Base-by-base conservation (phyloP, 2,113 vertebrate genomes). In the Colossoma macropomum region DNA sequence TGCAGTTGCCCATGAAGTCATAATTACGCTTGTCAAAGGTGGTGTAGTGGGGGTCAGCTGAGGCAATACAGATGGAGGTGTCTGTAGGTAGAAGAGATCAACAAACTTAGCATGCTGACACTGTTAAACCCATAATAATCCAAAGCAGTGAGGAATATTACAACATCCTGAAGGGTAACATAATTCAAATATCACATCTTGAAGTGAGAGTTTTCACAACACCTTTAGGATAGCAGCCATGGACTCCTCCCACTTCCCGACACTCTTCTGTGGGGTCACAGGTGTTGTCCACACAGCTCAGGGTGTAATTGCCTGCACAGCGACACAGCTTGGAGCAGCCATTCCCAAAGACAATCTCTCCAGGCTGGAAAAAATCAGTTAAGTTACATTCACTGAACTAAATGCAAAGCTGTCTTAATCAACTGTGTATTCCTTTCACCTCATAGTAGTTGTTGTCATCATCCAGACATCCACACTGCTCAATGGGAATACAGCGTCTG, bases 21-120 rank as follows among this genome's bases (percentile, higher is more conserved):
- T 60, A 60, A 60, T 25, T 23, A 7, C 56, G 56, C 56, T 60
- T 60, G n/a, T 97, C 96, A 60, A 96, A 97, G 0, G 95, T 97
- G 79, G 82, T 93, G 81, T 96, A 96, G 70, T 97, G 96, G 5
- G 96, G 96, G 87, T 97, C 96, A 30, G 96, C 96, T 17, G 92
- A 93, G 21, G 95, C 90, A 15, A 93, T 90, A 73, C 96, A 97
- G 71, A 17, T 56, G 11, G 56, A 60, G 56, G 56, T n/a, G 23
- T 25, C 56, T 60, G 56, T 60, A 10, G 23, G 6, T 9, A 9
- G 19, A 60, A 60, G 4, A 23, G 10, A 60, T n/a, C 10, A 10
- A 50, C 48, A 10, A 13, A n/a, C n/a, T n/a, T 19, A 17, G 0
- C 16, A 21, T 6, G 2, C 6, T 54, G 2, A 4, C 17, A 12